Conservation (phyloP, 1,140 invertebrate species). For the Ceratoteleas bidentatus region DNA sequence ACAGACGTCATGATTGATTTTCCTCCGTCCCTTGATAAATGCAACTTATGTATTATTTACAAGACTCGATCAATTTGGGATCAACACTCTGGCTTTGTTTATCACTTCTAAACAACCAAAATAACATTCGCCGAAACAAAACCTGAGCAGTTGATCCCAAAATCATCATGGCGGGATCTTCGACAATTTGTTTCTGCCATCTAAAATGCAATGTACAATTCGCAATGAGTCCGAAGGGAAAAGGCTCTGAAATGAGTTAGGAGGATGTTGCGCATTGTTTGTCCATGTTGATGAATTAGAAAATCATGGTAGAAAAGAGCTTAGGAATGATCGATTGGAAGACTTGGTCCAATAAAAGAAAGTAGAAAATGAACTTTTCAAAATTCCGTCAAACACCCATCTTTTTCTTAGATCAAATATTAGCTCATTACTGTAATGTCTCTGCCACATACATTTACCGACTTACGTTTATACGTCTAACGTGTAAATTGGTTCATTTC, state of each 20-base stretch:
- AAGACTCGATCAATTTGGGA: constrained; percentile 24
- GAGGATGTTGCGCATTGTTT: background rate
- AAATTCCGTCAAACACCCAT: background rate
- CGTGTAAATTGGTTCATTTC: too few species aligned
- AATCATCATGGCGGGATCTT: constrained; percentile 16
- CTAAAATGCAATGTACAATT: constrained; percentile 52
- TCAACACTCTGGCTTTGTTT: constrained; percentile 16
- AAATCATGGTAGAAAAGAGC: constrained; percentile 7
- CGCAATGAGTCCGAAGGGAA: constrained; percentile 25
- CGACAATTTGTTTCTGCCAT: constrained; percentile 11
- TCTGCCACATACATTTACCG: background rate
- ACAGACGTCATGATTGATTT: constrained; percentile 19
- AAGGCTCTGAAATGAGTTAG: constrained; percentile 40
- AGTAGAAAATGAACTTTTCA: constrained; percentile 1
- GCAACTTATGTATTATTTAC: constrained; percentile 57
- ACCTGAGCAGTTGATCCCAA: constrained; percentile 28
- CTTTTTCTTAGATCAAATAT: background rate
- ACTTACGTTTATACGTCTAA: too few species aligned
- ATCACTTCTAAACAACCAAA: constrained; percentile 13
- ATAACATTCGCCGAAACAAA: background rate
- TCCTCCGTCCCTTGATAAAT: constrained; percentile 42
- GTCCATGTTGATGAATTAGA: background rate
- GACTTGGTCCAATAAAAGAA: constrained; percentile 21
- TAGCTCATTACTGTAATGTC: background rate
- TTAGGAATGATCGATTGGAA: constrained; percentile 8